These are phyloP conservation scores for Epicampocera succincta DNA, from an alignment of 2,888 invertebrate genomes.

Conservation along the genomic window DNA sequence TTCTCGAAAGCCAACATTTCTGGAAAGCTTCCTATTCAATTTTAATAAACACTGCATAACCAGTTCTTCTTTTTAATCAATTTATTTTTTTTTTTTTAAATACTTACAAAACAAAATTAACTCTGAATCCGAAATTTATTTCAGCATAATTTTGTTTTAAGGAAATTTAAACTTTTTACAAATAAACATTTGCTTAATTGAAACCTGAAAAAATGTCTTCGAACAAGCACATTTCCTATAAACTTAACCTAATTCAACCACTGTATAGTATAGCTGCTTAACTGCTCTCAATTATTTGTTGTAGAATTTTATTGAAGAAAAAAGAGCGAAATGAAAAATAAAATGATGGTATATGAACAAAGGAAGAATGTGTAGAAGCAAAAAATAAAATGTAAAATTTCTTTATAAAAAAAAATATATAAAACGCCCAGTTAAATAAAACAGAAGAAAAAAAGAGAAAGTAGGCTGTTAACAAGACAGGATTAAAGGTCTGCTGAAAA, in stretches of 20 bases:
- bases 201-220: too few relatives aligned
- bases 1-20: too few relatives aligned
- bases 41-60: too few relatives aligned
- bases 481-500: slow-evolving; percentile 33
- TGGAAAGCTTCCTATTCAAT: too few relatives aligned
- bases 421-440: slow-evolving; percentile 45
- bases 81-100: too few relatives aligned
- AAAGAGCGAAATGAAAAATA: slow-evolving; percentile 17
- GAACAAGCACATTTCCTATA: slow-evolving; percentile 17
- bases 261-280: slow-evolving; percentile 33
- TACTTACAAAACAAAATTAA: too few relatives aligned
- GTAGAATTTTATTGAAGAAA: background rate
- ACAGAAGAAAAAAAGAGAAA: slow-evolving; percentile 51
- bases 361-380: slow-evolving; percentile 45
- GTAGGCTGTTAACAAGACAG: slow-evolving; percentile 42
- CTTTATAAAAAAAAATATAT: background rate
- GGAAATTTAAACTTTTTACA: too few relatives aligned
- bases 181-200: background rate
- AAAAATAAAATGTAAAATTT: slow-evolving; percentile 23
- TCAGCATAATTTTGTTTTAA: too few relatives aligned
- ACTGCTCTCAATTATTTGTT: slow-evolving; percentile 25
- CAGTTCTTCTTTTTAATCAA: too few relatives aligned
- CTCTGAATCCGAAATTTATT: too few relatives aligned
- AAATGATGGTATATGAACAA: slow-evolving; percentile 44
- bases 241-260: slow-evolving; percentile 52